Evolutionary conservation across 2,888 invertebrate genomes (phyloP), one percentile per base, ranked within the genome.

Genomic region (Cataglyphis cursor): DNA sequence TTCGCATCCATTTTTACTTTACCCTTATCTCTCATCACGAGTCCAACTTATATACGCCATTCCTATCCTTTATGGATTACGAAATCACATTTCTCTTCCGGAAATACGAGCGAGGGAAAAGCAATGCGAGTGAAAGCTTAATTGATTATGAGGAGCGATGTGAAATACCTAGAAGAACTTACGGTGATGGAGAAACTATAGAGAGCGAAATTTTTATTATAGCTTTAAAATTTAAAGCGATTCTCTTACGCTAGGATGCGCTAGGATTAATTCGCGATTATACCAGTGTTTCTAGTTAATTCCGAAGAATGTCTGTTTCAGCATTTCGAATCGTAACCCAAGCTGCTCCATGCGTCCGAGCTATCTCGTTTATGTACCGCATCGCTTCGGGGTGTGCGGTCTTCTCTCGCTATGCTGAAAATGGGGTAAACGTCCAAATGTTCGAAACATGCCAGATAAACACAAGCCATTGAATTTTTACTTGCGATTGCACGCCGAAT

Each of bases 311-410:
- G 59, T 44, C 41, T 57, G 44, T 78, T 54, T 59, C 72, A 70
- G 59, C 70, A 61, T 80, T 72, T 80, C 48, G 38, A 80, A 59
- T 61, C 24, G 44, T 72, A 80, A 44, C 59, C 44, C 44, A 8
- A 59, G 44, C 44, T 59, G 57, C 70, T 59, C 59, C 59, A 44
- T 12, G 78, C 78, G 59, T 78, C 35, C 59, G 70, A 59, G 72
- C 81, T 84, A 85, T 68, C 86, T 89, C 89, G 90, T 90, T 90
- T 90, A 89, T 83, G 84, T 89, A 90, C 89, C 90, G 90, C 90
- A 90, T 88, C 70, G 90, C 90, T 88, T 70, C 72, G 73, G 88
- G 90, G 73, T 84, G 89, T 90, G 90, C 90, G 90, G 90, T 88
- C 90, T 87, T 83, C 89, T 82, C 57, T 61, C 44, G 72, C 78